These are phyloP conservation scores for Hofmannophila pseudospretella DNA, from an alignment of 2,888 invertebrate species.

Conservation along the genomic window DNA sequence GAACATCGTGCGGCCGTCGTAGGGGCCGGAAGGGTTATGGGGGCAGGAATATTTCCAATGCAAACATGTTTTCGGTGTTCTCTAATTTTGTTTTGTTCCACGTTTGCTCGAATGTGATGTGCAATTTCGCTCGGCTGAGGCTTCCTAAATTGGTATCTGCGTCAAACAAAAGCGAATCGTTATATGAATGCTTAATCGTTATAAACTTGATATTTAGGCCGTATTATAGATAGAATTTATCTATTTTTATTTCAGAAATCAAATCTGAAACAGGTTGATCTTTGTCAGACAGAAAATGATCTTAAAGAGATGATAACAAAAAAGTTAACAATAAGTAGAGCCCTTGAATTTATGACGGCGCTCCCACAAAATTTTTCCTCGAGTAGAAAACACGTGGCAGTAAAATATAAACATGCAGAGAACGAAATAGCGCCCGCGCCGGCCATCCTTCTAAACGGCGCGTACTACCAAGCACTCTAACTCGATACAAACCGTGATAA, in stretches of 20 bases:
- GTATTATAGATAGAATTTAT: no score
- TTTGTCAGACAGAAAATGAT: no score
- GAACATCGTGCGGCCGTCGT: constrained; percentile 32
- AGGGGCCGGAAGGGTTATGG: constrained; percentile 31
- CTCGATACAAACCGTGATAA: constrained; percentile 71
- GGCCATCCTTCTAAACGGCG: constrained; percentile 51
- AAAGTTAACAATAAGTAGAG: no score
- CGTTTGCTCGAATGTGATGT: constrained; percentile 50
- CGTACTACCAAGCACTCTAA: constrained; percentile 59
- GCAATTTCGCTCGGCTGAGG: constrained; percentile 55
- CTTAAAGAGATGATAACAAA: no score
- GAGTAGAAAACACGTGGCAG: constrained; percentile 29
- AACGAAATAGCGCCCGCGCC: constrained; percentile 33
- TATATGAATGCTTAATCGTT: neutral
- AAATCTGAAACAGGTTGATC: no score
- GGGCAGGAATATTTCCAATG: constrained; percentile 44
- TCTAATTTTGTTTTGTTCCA: constrained; percentile 54
- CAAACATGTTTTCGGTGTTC: constrained; percentile 48
- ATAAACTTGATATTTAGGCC: neutral
- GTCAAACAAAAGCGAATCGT: constrained; percentile 46
- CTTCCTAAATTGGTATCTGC: constrained; percentile 49
- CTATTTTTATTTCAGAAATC: no score
- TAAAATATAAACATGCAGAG: constrained; percentile 44
- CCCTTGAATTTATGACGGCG: neutral
- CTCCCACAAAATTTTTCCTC: constrained; percentile 14